Conservation (phyloP, 2,113 vertebrate genomes). For the Sylvilagus bachmani region DNA sequence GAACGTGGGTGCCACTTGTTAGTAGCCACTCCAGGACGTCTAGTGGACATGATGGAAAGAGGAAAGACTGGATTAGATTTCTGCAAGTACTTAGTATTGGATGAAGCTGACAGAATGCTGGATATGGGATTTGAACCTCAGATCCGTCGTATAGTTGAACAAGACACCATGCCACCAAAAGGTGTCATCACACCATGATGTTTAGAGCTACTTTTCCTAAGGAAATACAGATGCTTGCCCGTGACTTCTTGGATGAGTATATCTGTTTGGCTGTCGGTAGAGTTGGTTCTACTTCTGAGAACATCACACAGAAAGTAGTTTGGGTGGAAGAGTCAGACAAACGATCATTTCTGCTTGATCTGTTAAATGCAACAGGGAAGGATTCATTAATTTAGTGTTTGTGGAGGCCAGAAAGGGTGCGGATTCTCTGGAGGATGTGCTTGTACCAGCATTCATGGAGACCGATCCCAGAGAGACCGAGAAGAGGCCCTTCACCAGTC, state of each 20-base stretch:
- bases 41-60: conserved; percentile 98
- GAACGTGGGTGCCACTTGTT: conserved; percentile 96
- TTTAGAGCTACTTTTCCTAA: conserved; percentile 99
- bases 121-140: conserved; percentile 99
- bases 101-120: conserved; percentile 98
- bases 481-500: conserved; percentile 96
- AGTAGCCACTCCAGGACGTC: conserved; percentile 95
- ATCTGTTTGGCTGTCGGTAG: conserved; percentile 99
- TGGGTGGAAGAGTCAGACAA: conserved; percentile 99
- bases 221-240: conserved; percentile 98
- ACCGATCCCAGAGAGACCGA: conserved; percentile 94
- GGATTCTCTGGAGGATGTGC: conserved; percentile 94
- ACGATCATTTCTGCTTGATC: conserved; percentile 97
- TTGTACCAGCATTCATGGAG: conserved; percentile 97
- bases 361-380: conserved; percentile 97
- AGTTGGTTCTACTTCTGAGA: conserved; percentile 99
- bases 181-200: conserved; percentile 98
- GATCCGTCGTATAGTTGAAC: conserved; percentile 96
- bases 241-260: conserved; percentile 97
- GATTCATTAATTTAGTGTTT: conserved; percentile 95
- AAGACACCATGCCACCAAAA: conserved; percentile 97
- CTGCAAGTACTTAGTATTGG: conserved; percentile 97
- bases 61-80: conserved; percentile 97
- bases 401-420: conserved; percentile 97
- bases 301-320: conserved; percentile 99